phyloP scores from a whole-genome alignment of 2,113 vertebrate genomes.

The Apaloderma vittatum region DNA sequence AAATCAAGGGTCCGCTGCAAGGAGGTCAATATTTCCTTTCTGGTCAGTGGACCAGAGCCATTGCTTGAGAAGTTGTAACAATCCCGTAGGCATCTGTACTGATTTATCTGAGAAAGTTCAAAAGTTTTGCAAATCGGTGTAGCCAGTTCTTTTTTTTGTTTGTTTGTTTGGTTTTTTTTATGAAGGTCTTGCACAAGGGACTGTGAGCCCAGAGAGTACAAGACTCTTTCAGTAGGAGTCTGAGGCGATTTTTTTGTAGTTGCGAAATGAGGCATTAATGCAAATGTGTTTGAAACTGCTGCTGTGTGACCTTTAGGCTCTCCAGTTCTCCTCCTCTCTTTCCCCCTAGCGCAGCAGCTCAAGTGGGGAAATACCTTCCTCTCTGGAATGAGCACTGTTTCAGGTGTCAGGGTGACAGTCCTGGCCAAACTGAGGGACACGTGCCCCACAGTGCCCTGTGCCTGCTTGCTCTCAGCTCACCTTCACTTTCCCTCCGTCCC shows the following conservation, averaged over 20 bases:
- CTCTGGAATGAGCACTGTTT: background rate
- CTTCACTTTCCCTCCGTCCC: background rate
- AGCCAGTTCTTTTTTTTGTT: background rate
- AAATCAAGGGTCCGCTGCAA: slow-evolving; percentile 11
- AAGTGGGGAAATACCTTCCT: background rate
- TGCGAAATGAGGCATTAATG: slow-evolving; percentile 4
- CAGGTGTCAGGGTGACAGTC: background rate
- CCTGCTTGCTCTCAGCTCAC: background rate
- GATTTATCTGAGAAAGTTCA: background rate
- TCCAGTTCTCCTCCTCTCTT: background rate
- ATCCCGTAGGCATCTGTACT: background rate
- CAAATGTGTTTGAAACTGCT: background rate
- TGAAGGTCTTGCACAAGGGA: background rate
- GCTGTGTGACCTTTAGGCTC: background rate
- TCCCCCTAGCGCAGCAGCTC: background rate
- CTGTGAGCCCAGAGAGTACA: background rate
- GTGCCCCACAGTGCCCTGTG: accelerated
- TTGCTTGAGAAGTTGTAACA: background rate
- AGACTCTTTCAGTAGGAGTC: background rate
- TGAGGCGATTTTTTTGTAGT: background rate
- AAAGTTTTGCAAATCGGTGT: background rate
- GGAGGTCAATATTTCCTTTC: slow-evolving; percentile 40
- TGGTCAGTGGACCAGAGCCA: background rate
- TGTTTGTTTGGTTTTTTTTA: background rate
- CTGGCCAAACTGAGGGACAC: background rate